Percentiles rank a stretch among this genome's conserved stretches.
Conservation (phyloP, 2,797 vertebrate genomes). For the Platalea minor region DNA sequence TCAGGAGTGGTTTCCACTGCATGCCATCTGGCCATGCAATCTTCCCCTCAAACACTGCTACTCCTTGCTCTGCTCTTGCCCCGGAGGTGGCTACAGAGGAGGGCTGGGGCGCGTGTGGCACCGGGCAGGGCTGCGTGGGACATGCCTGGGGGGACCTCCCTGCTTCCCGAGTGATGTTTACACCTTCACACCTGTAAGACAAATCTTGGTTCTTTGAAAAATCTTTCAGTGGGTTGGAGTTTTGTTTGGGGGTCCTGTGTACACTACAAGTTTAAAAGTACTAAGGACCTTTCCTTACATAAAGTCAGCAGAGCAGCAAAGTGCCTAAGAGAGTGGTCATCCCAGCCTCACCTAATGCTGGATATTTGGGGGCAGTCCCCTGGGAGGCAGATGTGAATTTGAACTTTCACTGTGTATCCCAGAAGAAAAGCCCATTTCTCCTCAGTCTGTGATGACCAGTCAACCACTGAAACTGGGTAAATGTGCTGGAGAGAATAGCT, state of each 20-base stretch:
- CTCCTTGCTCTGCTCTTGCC: neutral
- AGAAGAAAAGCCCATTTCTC: neutral
- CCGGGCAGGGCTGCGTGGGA: neutral
- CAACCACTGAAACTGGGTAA: neutral
- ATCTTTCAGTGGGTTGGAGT: neutral
- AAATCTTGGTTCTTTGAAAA: neutral
- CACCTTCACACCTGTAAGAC: neutral
- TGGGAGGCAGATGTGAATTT: neutral
- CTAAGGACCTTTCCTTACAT: neutral
- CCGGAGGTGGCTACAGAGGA: neutral
- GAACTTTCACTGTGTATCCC: neutral
- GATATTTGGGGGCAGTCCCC: neutral
- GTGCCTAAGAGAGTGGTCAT: neutral
- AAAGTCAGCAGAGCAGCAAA: neutral
- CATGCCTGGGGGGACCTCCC: neutral
- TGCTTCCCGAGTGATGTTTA: neutral
- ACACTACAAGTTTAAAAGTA: neutral
- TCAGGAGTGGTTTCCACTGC: neutral
- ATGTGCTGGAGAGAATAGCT: neutral
- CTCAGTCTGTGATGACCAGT: neutral
- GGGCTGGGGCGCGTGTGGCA: neutral
- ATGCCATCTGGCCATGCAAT: accelerated
- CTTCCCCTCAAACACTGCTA: neutral
- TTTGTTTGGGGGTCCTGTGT: neutral
- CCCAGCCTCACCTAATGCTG: neutral